Evolutionary conservation across 2,888 invertebrate species (phyloP), one percentile per base, ranked within the genome.

Genomic region (Stenotaenia linearis): DNA sequence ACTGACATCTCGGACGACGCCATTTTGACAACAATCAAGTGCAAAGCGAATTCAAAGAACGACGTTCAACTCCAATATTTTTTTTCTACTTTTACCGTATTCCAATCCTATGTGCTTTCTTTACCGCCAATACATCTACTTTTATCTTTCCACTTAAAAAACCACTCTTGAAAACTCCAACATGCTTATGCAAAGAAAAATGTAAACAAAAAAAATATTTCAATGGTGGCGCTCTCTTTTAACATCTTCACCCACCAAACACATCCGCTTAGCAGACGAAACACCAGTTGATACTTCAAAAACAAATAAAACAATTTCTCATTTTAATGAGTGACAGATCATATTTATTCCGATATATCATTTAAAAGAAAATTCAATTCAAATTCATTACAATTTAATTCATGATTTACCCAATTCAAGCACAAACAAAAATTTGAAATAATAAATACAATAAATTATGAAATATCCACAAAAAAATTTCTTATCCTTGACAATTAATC

Each of bases 1-100:
- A 37, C 76, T 32, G 76, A 37, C 76, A 37, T 75, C 76, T 75
- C 76, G 30, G 76, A 18, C 35, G 76, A 28, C 32, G 76, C 76
- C 76, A 75, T 75, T 37, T 75, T 75, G 76, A 75, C 23, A 75
- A 10, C 18, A 37, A 75, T 37, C 21, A 21, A 50, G 9, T 6
- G 32, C 32, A 32, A 45, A 5, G 15, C 25, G 25, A 69, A 69
- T 18, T n/a, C 23, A 23, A 23, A 56, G n/a, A 56, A 21, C 23
- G 21, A 21, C 56, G 21, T 12, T 2, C 50, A 3, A 50, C 15
- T 18, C 1, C 4, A n/a, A 30, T 74, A 1, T 74, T 28, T n/a
- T 25, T 21, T 74, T 74, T 30, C 25, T 25, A 23, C 23, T 23
- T 2, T 1, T 23, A 15, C 18, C 23, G 23, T 4, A 25, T 18